Evolutionary conservation across 2,797 vertebrate species (phyloP), one percentile per base, ranked within the genome.

Genomic region (Luscinia megarhynchos): DNA sequence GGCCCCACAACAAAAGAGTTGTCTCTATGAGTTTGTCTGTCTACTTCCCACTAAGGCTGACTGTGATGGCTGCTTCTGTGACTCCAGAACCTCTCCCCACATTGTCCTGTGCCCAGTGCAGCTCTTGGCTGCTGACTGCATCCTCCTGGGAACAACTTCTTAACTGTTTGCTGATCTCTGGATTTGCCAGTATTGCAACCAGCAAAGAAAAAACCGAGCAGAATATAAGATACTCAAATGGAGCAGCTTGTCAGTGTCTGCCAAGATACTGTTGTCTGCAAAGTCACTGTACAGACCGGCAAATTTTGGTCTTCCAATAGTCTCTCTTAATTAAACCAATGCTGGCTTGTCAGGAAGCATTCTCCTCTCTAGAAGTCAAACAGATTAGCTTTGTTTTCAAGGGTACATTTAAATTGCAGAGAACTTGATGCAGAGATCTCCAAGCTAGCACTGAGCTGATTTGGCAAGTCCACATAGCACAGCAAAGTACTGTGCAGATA

Each of bases 331-430:
- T 90, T 58, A 74, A 34, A 89, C 72, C 34, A 89, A 64, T 40
- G 30, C 27, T 73, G 63, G 43, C 63, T 46, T 61, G 32, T 77
- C 53, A 80, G 38, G 73, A 91, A 86, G 62, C 57, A 41, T 76
- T 92, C 30, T 85, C 18, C 45, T 41, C 38, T 89, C 34, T 69
- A 84, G 46, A 92, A 93, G 46, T 73, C 73, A 92, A 77, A 89
- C 6, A 82, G 48, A 87, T 63, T 36, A 84, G 32, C 41, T 66
- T 69, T 3, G 12, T 89, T 93, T 89, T 70, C 76, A 93, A 83
- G 82, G 55, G 62, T 76, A 59, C 76, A 87, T 87, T 94, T 81
- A 51, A 82, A 75, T 45, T 66, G 58, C 46, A 83, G 76, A 78
- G 62, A 85, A 64, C 22, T 64, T 5, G 53, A 59, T 68, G 41